Conservation (phyloP, 2,888 invertebrate species). For the Sinhomidia bicolor region DNA sequence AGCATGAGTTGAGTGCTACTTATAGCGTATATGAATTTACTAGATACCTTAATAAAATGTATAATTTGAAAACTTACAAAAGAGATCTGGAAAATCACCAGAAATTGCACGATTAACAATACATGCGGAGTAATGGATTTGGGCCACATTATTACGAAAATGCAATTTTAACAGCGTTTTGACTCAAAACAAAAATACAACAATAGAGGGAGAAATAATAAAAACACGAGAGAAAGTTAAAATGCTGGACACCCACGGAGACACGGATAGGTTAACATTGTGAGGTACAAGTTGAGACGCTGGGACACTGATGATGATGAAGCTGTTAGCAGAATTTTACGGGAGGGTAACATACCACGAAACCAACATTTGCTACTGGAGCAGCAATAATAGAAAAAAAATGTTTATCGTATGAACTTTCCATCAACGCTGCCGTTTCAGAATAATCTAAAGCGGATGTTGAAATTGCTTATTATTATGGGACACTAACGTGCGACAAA, state of each 20-base stretch:
- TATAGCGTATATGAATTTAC: neutral
- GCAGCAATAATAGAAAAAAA: neutral
- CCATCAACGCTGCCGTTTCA: neutral
- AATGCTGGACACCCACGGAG: constrained; percentile 61
- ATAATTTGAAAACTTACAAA: constrained; percentile 47
- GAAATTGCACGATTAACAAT: constrained; percentile 30
- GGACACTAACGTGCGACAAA: constrained; percentile 70
- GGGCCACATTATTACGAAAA: constrained; percentile 43
- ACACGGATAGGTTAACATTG: constrained; percentile 35
- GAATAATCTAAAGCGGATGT: constrained; percentile 63
- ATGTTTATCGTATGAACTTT: neutral
- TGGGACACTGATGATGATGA: neutral
- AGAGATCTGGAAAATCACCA: constrained; percentile 58
- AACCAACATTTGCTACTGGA: no score
- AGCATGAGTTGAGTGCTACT: neutral
- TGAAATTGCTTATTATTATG: constrained; percentile 53
- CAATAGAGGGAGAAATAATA: neutral
- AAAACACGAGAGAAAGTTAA: constrained; percentile 13
- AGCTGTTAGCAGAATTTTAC: neutral
- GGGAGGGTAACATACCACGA: neutral
- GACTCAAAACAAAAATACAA: constrained; percentile 30
- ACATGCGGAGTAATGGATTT: constrained; percentile 25
- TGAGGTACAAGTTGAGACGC: neutral
- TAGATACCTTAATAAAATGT: neutral
- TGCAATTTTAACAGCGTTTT: neutral